Base-by-base conservation (phyloP, 1,140 invertebrate genomes). In the Andrena cerasifolii region DNA sequence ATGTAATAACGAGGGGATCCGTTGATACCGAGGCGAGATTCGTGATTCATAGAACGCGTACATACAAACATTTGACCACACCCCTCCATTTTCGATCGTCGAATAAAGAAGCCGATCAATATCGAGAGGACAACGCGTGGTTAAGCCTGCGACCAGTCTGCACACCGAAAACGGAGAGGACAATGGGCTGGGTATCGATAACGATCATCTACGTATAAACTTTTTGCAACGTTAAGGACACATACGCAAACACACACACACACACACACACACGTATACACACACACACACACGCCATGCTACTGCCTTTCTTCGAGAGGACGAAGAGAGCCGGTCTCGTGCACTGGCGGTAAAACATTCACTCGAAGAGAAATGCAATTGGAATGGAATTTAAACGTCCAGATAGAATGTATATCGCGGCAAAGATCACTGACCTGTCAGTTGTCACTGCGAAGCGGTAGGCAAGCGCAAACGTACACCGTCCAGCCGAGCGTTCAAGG, bases 341-440 rank as follows among this genome's bases (percentile, higher is more conserved):
- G 12, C 24, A 16, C 8, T 0, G 2, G 12, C 16, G 14, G n/a
- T 24, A 26, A 33, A 71, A 31, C 43, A 7, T 36, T 63, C 31
- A 63, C 31, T n/a, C 18, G 47, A 12, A 47, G 28, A 43, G 58
- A 24, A 12, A 0, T n/a, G n/a, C n/a, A n/a, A 40, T 40, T 40
- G 36, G 10, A 40, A 40, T 40, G n/a, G n/a, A 40, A 40, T 10
- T 3, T 40, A 43, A 62, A 28, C n/a, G 18, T 53, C 10, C 8
- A 51, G 18, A 28, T 36, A 53, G 51, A 70, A 71, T 40, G 21
- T 26, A 40, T 36, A 40, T 36, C 54, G 28, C 33, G 43, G 3
- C 40, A 54, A 54, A 66, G 70, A 77, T 53, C 86, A 87, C 86
- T 87, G 80, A 87, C 86, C 86, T 87, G 85, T 83, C 81, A 80